Evolutionary conservation across 2,797 vertebrate genomes (phyloP).

Genomic region (Phaenicophaeus curvirostris): DNA sequence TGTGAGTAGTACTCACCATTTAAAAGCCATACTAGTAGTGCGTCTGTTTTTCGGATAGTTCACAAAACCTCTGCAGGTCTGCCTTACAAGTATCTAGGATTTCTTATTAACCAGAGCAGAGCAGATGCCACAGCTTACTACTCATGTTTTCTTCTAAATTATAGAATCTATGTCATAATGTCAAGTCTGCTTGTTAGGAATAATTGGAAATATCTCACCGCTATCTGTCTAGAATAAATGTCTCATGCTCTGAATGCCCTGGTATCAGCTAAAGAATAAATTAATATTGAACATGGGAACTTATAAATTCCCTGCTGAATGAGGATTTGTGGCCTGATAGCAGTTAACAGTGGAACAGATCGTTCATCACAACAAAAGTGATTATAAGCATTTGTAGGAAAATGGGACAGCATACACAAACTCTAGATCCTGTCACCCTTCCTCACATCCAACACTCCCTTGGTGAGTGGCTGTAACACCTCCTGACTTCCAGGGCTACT

Average conservation of each 20-base stretch:
- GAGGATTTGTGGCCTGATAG: neutral
- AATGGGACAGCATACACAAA: neutral
- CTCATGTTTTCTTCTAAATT: neutral
- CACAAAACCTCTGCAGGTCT: neutral
- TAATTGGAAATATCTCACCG: constrained; percentile 19
- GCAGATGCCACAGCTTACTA: neutral
- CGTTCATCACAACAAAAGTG: constrained; percentile 20
- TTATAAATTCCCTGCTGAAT: neutral
- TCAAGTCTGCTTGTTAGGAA: constrained; percentile 25
- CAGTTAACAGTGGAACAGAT: neutral
- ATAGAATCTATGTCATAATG: constrained; percentile 7
- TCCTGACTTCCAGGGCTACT: neutral
- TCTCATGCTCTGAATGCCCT: neutral
- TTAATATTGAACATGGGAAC: neutral
- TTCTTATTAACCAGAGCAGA: neutral
- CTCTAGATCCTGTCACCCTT: neutral
- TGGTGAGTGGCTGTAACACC: fast-evolving
- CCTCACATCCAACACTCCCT: neutral
- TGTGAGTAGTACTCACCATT: neutral
- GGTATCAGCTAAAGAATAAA: neutral
- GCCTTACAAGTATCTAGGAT: neutral
- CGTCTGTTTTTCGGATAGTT: neutral
- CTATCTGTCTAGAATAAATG: neutral
- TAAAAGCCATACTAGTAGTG: neutral
- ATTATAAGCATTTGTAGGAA: neutral